Evolutionary conservation across 2,888 invertebrate genomes (phyloP), one percentile per base, ranked within the genome.

Genomic region (Mythimna vitellina): DNA sequence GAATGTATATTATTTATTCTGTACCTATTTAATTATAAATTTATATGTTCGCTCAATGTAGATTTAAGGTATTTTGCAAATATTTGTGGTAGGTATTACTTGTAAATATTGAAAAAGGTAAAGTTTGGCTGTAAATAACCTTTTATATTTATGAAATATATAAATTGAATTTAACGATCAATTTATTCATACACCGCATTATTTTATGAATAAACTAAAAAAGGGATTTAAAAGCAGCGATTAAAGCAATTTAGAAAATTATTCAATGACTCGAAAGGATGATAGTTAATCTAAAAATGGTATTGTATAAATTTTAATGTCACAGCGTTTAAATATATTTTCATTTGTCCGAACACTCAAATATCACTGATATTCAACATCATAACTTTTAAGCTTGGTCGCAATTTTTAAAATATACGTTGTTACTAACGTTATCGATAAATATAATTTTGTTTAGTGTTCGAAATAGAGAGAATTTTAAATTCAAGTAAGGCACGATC

Each of bases 171-270:
- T 53, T 22, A 77, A 58, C n/a, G 14, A 53, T 29, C 14, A 67
- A 69, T 35, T 69, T 60, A 46, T 58, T 53, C 20, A 53, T 29
- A 77, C 1, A 46, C 53, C 42, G 77, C 77, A 77, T 67, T 73
- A 32, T 71, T 69, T 9, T 29, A 69, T 46, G 69, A 77, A 73
- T 53, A 53, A 53, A 29, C 35, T 60, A 29, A 70, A 77, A 77
- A 35, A 78, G 78, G 29, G 69, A 38, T 77, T 77, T 58, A 35
- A 46, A 42, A 78, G 62, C 35, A 58, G 32, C 42, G 62, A 70
- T 75, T 77, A 70, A 62, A 78, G 51, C 32, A 63, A 54, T 77
- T 62, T 51, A 78, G 62, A 58, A 62, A 63, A 61, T 75, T 51
- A 78, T 61, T 78, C 38, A 74, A 56, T 78, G 54, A 61, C 32